These are phyloP conservation scores for Oryzias woworae DNA, from an alignment of 2,113 vertebrate species.

Conservation along the genomic window DNA sequence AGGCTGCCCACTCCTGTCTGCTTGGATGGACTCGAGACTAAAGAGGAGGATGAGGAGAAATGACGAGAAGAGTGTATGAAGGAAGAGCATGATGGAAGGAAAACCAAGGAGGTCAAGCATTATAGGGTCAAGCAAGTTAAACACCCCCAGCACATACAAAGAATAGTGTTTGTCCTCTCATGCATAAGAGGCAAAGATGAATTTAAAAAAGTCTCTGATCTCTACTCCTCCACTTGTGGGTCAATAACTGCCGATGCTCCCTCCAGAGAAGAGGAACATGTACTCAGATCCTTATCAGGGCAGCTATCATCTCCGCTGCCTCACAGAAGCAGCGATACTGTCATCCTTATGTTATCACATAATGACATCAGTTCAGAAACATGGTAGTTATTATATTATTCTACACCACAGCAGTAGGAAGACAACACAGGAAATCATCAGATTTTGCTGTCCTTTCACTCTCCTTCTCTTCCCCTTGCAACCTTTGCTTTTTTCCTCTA, in stretches of 20 bases:
- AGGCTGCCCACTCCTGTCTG: constrained; percentile 56
- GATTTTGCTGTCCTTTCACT: constrained; percentile 9
- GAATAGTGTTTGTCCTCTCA: constrained; percentile 28
- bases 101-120: neutral
- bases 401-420: constrained; percentile 69
- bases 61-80: constrained; percentile 11
- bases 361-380: constrained; percentile 72
- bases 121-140: constrained; percentile 37
- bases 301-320: constrained; percentile 73
- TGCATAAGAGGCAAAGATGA: constrained; percentile 38
- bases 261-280: constrained; percentile 74
- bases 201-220: constrained; percentile 38
- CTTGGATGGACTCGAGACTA: constrained; percentile 43
- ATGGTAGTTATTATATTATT: constrained; percentile 79
- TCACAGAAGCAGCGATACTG: constrained; percentile 71
- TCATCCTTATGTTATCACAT: constrained; percentile 59
- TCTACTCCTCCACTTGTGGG: constrained; percentile 72
- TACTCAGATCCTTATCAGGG: constrained; percentile 82
- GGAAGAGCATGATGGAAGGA: neutral
- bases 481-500: constrained; percentile 8
- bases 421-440: constrained; percentile 33
- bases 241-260: constrained; percentile 77
- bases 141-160: constrained; percentile 42
- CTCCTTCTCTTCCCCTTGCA: constrained; percentile 10
- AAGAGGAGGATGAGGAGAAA: constrained; percentile 22